Evolutionary conservation across 2,888 invertebrate species (phyloP), one percentile per base, ranked within the genome.

Genomic region (Archips crataeganus): DNA sequence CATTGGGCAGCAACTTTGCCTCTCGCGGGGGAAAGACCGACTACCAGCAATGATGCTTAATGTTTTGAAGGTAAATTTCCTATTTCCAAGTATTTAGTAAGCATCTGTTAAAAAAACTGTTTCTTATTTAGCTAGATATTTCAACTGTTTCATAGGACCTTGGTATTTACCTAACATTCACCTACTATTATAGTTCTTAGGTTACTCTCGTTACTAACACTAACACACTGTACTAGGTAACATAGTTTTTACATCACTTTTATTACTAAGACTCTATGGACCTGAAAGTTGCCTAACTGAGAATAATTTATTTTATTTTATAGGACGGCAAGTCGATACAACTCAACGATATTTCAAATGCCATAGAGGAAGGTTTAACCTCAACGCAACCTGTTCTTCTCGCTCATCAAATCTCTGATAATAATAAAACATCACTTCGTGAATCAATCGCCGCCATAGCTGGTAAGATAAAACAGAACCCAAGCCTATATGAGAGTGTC

Each of bases 311-410:
- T 23, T 23, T 23, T 23, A 23, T 23, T 0, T 13, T n/a, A 3
- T 57, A 72, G 72, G 32, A 51, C 6, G n/a, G 3, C 36, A 23
- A n/a, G 10, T 39, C 13, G 11, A 32, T 36, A 47, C 15, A 15
- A 39, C 10, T 62, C 2, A 39, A n/a, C 6, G 67, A 62, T 23
- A 68, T 72, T 13, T 32, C 71, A 80, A 83, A 71, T 10, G 79
- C 72, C 6, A 47, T 75, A 36, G 82, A 82, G 68, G 75, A 76
- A 3, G 80, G 79, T 1, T 71, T 81, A 32, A 74, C 77, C 10
- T 75, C 77, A 13, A 54, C 61, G 10, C 74, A 76, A 11, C 61
- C 72, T 9, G 68, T 80, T 9, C 51, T 79, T 2, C 77, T 76
- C 10, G 66, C 70, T 4, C 57, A 36, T 54, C 42, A 54, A 34